Evolutionary conservation across 2,888 invertebrate species (phyloP).

Genomic region (Philhelius pedissequus): DNA sequence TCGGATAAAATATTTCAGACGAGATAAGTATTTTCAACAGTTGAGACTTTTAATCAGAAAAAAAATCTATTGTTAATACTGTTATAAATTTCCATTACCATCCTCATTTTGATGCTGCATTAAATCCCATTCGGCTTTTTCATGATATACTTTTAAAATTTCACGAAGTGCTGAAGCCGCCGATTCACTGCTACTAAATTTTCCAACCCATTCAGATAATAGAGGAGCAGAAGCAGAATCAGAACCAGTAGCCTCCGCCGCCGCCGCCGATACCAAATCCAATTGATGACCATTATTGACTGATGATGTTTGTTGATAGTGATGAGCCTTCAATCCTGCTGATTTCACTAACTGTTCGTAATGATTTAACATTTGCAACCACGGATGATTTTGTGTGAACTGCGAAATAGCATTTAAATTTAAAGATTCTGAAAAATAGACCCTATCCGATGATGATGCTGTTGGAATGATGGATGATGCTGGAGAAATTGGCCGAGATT

Average conservation of each 20-base stretch:
- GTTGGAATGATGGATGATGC: neutral
- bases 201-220: constrained; percentile 23
- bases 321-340: neutral
- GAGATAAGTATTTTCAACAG: too few relatives aligned
- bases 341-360: constrained; percentile 31
- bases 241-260: too few relatives aligned
- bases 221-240: neutral
- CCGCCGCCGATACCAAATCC: neutral
- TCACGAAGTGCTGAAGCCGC: constrained; percentile 32
- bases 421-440: neutral
- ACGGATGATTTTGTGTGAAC: neutral
- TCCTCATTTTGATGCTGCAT: neutral
- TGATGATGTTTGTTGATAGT: neutral
- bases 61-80: too few relatives aligned
- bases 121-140: neutral
- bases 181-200: constrained; percentile 4
- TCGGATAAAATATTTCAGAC: too few relatives aligned
- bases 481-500: neutral
- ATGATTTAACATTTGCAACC: constrained; percentile 36
- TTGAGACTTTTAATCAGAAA: too few relatives aligned
- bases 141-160: constrained; percentile 20
- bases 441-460: neutral
- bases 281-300: neutral
- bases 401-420: neutral
- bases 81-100: neutral